These are phyloP conservation scores for Zelleria hepariella DNA, from an alignment of 2,888 invertebrate genomes.

Conservation along the genomic window DNA sequence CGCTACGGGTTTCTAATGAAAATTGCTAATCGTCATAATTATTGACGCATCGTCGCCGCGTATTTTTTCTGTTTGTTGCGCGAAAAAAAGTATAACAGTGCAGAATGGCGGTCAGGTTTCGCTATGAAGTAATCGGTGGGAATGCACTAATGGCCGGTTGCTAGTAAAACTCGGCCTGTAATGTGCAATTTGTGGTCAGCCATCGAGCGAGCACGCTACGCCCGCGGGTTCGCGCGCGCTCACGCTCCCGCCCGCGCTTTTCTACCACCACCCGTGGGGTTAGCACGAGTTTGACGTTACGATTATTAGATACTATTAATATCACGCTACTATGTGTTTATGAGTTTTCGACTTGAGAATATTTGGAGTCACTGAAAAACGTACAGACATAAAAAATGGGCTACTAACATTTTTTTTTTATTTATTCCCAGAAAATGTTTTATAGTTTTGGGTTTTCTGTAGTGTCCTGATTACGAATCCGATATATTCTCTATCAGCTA, in stretches of 20 bases:
- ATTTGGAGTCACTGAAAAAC: too few species aligned
- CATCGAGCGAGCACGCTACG: constrained; percentile 56
- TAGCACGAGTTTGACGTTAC: too few species aligned
- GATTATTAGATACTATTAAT: too few species aligned
- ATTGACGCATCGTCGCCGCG: not conserved
- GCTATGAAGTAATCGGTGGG: constrained; percentile 61
- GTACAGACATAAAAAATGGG: too few species aligned
- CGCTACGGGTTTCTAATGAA: not conserved
- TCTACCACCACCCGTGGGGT: constrained; percentile 4
- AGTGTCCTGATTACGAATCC: too few species aligned
- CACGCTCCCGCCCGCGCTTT: not conserved
- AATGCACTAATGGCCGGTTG: constrained; percentile 64
- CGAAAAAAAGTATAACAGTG: constrained; percentile 47
- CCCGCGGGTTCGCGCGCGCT: not conserved
- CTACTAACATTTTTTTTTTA: too few species aligned
- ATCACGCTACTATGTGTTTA: too few species aligned
- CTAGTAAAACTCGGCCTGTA: constrained; percentile 48
- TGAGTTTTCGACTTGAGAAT: too few species aligned
- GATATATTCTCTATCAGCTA: too few species aligned
- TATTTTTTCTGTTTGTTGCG: not conserved
- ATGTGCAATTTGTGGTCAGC: constrained; percentile 60
- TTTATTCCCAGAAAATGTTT: too few species aligned
- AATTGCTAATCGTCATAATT: not conserved
- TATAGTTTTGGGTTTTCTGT: too few species aligned
- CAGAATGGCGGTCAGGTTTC: constrained; percentile 49